A percentile compares a stretch with the other conserved stretches of the same genome.
These are phyloP conservation scores for Bucco capensis DNA, from an alignment of 2,113 vertebrate species.

Conservation along the genomic window DNA sequence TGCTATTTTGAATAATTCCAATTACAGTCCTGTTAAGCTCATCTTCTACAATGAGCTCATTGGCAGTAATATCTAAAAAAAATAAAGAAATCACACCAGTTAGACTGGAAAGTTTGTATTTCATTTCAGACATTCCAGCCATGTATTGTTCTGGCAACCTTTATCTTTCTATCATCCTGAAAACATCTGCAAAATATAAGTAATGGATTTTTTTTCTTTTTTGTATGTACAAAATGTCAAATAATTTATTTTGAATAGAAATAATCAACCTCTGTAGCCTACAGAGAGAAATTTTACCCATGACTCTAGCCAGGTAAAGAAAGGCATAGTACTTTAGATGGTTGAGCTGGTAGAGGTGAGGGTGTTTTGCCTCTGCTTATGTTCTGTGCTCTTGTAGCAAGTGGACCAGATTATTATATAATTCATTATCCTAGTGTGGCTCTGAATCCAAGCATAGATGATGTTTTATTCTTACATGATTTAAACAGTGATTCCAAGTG, in stretches of 20 bases:
- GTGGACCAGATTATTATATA: neutral
- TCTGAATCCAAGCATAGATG: neutral
- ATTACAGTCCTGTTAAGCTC: neutral
- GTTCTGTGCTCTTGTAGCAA: neutral
- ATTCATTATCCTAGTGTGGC: neutral
- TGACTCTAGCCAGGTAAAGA: neutral
- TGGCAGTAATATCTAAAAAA: neutral
- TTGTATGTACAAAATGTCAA: neutral
- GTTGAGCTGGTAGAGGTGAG: neutral
- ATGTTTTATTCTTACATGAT: neutral
- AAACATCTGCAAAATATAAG: neutral
- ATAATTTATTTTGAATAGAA: neutral
- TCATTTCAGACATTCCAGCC: neutral
- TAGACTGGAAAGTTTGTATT: neutral
- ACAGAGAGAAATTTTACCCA: neutral
- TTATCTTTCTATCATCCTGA: neutral
- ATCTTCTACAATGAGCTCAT: neutral
- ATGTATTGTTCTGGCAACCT: neutral
- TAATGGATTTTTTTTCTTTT: neutral
- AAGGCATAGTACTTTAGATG: neutral
- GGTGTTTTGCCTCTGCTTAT: neutral
- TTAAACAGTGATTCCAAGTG: neutral
- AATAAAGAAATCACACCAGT: neutral
- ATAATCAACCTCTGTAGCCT: neutral
- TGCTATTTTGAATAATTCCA: slow-evolving; percentile 27